These are phyloP conservation scores for Propithecus deckenii DNA, from an alignment of 2,797 vertebrate species.

Conservation along the genomic window DNA sequence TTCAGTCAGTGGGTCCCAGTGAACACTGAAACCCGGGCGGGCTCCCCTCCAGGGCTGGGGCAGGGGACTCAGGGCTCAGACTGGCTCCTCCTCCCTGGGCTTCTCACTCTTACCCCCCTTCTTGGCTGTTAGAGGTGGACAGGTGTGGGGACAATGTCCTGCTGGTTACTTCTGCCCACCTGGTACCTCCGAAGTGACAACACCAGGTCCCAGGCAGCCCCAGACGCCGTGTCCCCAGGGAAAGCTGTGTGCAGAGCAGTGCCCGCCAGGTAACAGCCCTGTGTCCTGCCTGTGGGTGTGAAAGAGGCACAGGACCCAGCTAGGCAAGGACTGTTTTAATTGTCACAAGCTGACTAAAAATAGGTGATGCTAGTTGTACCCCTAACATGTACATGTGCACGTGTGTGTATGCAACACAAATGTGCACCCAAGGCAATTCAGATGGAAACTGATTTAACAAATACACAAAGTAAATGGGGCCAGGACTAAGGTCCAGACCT, in stretches of 20 bases:
- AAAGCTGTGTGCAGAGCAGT: conserved; percentile 88
- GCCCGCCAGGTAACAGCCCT: conserved; percentile 89
- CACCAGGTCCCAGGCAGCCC: conserved; percentile 78
- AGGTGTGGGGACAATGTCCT: conserved; percentile 89
- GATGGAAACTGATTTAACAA: not conserved
- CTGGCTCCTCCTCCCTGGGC: not conserved
- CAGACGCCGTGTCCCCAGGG: conserved; percentile 87
- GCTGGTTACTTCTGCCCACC: conserved; percentile 92
- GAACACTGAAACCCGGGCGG: not conserved
- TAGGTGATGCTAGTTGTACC: not conserved
- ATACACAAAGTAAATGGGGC: not conserved
- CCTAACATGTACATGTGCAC: not conserved
- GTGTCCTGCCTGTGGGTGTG: not conserved
- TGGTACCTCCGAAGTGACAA: conserved; percentile 89
- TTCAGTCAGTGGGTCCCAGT: not conserved
- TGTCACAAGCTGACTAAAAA: not conserved
- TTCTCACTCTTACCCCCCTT: not conserved
- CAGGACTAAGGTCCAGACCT: not conserved
- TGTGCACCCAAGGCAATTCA: not conserved
- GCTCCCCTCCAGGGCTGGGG: not conserved
- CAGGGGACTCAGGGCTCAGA: not conserved
- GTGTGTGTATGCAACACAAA: not conserved
- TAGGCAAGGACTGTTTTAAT: not conserved
- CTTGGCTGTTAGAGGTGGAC: conserved; percentile 86
- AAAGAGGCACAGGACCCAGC: not conserved